Evolutionary conservation across 2,888 invertebrate species (phyloP), one percentile per base, ranked within the genome.

Genomic region (Phymatocera aterrima): DNA sequence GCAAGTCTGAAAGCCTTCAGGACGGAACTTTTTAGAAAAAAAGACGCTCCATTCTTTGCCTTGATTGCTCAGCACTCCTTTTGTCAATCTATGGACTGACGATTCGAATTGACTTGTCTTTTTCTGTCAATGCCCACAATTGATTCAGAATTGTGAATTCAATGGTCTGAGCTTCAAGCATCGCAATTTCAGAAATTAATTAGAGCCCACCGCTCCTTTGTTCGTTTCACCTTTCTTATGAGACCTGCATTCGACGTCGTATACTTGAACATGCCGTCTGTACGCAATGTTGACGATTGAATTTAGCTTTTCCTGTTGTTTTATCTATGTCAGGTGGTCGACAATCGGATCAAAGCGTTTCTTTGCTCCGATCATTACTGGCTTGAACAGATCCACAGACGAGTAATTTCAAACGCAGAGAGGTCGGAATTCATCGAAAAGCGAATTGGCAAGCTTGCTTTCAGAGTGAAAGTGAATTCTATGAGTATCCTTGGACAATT

Each of bases 391-490:
- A 64, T 64, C 34, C 37, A 18, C 24, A 64, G 37, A 64, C 37
- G 64, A 24, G 34, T 64, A 64, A 64, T 64, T 64, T 37, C 37
- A 21, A 34, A 18, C 18, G 37, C 37, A 37, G 37, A 34, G 64
- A 34, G 64, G 64, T 64, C 21, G 28, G 37, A 64, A 64, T 3
- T 64, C 18, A 37, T 10, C 34, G 6, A 18, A 64, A 64, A 64
- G 64, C 64, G 37, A 37, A 64, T 64, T 64, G 37, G 34, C 10
- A 64, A 24, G 18, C 37, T 37, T 37, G 64, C 64, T 37, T 64
- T 64, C 3, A 43, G 8, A 37, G 64, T 10, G 37, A 64, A 64
- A 64, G 64, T 64, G 64, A 15, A 64, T 37, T 64, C 64, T 64
- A 18, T 8, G 37, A 64, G 37, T 64, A 64, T 37, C 37, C 37